Evolutionary conservation across 2,797 vertebrate species (phyloP), one percentile per base, ranked within the genome.

Genomic region (Phylloscopus collybita): DNA sequence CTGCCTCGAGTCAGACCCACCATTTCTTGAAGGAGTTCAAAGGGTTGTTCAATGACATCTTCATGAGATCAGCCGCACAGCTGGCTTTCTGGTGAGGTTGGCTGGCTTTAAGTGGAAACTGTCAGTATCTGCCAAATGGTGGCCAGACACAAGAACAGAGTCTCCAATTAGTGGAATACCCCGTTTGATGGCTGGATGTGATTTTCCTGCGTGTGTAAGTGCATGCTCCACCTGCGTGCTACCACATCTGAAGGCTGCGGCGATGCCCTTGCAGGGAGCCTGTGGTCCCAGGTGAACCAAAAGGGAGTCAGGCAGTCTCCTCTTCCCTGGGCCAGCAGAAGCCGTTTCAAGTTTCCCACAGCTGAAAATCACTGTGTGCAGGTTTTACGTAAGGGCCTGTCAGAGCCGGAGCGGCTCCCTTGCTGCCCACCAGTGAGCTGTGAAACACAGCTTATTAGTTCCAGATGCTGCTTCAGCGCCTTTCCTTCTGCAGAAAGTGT

Each of bases 131-230:
- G 97, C 97, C 97, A 98, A 95, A 78, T 96, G 83, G 94, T 94
- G 95, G 96, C 96, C 95, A 96, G 97, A 95, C 96, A 97, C 79
- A 84, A 88, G 80, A 96, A 90, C 95, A 97, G 97, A 92, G 96
- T 97, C 96, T 93, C 88, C 96, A 95, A 94, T 97, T 97, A 97
- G 96, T 80, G 95, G 95, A 93, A 95, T 95, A 88, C 84, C 96
- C 95, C 83, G 66, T 86, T 80, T 67, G 26, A 96, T 64, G 90
- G 84, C 87, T 93, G 92, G 95, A 95, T 44, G n/a, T 5, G 9
- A 50, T 78, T 87, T 56, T 73, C 47, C 44, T 29, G 2, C 34
- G 51, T 56, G 61, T 5, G 30, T 20, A 4, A 61, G 61, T 57
- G 62, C 22, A 19, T 1, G 1, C 42, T 95, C 70, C 83, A 92